Base-by-base conservation (phyloP, 2,113 vertebrate genomes). In the Vimba vimba region DNA sequence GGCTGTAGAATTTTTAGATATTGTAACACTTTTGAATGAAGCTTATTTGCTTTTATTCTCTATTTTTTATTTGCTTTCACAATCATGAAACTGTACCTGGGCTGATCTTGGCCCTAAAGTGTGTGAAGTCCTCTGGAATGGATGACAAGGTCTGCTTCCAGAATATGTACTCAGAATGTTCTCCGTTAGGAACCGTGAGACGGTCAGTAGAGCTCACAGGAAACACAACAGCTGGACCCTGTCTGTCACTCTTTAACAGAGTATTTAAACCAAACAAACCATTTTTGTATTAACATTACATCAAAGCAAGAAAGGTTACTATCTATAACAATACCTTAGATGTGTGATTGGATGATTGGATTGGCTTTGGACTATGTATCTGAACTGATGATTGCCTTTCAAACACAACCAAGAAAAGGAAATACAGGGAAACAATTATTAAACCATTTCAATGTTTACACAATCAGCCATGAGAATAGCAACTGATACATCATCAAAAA, bases 161-260 rank as follows among this genome's bases (percentile, higher is more conserved):
- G 30, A 45, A 33, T 86, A 82, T 7, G 52, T 83, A 69, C 81
- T 90, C 71, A 15, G 50, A 39, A 23, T 39, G 30, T 82, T 21
- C 19, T n/a, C n/a, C 6, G 1, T 19, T 5, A 21, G 30, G 17
- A 55, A 33, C 33, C 6, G 21, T 52, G 33, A 62, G 13, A 30
- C 27, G 25, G 52, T 39, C 68, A 86, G 84, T 6, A 85, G 59
- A 39, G 23, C 43, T 69, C 30, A 30, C 45, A 30, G 47, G 55
- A 50, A 55, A 62, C 33, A 33, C 45, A 83, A 21, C 21, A 64
- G 45, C 47, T 13, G 82, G 73, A 39, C 9, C 25, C 25, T 60
- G 50, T 75, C 45, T 80, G 50, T 17, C 47, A 6, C 27, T 71
- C 13, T 81, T 64, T 47, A 68, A 50, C 11, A 81, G 17, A 59